A percentile compares a stretch with the other conserved stretches of the same genome.
phyloP scores from a whole-genome alignment of 2,113 vertebrate genomes.

The Colossoma macropomum region DNA sequence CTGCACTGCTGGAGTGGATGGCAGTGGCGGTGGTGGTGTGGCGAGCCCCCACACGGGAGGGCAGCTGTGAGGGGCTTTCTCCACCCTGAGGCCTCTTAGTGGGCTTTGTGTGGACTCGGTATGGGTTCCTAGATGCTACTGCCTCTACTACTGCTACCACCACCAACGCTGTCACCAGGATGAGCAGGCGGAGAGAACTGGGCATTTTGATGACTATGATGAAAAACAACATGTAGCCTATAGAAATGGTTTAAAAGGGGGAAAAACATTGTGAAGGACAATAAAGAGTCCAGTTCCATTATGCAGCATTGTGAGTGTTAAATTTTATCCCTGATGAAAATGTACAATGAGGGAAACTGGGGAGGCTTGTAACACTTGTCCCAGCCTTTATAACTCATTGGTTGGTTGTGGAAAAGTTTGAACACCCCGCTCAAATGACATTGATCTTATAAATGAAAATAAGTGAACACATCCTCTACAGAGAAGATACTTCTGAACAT shows the following conservation, averaged over 20 bases:
- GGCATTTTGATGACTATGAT: constrained; percentile 23
- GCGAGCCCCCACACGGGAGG: constrained; percentile 35
- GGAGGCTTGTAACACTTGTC: no score
- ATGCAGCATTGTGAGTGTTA: no score
- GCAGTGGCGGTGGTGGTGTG: constrained; percentile 62
- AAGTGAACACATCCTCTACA: no score
- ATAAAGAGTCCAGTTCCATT: background rate
- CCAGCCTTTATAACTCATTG: no score
- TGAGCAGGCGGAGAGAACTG: constrained; percentile 56
- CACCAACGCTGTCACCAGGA: constrained; percentile 64
- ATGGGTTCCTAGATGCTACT: constrained; percentile 77
- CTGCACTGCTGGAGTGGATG: constrained; percentile 53
- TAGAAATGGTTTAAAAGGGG: background rate
- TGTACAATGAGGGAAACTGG: no score
- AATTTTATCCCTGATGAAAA: background rate
- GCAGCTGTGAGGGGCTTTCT: constrained; percentile 37
- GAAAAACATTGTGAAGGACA: background rate
- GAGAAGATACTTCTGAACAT: no score
- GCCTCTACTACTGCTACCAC: constrained; percentile 50
- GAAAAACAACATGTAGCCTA: constrained; percentile 7
- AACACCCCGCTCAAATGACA: no score
- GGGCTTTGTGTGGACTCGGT: constrained; percentile 73
- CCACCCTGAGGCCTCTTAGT: constrained; percentile 78
- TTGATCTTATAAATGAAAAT: no score
- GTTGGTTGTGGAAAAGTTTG: no score